phyloP scores from a whole-genome alignment of 2,797 vertebrate genomes.

The Onychomys leucogaster region DNA sequence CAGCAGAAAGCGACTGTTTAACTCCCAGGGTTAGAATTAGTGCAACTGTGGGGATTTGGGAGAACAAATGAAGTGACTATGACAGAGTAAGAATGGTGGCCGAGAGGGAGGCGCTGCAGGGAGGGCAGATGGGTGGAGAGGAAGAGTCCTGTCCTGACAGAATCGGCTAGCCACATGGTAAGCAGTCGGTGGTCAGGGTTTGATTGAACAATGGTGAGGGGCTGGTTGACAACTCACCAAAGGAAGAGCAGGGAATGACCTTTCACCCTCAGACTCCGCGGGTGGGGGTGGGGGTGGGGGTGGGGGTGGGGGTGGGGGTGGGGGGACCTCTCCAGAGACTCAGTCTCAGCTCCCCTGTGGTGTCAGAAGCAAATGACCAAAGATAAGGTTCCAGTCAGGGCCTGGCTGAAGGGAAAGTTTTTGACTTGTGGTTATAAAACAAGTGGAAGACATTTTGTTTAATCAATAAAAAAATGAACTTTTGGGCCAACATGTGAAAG shows the following conservation, averaged over 20 bases:
- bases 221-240: constrained; percentile 74
- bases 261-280: constrained; percentile 76
- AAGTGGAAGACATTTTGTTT: constrained; percentile 58
- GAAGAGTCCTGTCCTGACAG: constrained; percentile 39
- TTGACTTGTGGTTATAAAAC: constrained; percentile 57
- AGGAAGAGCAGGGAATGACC: constrained; percentile 74
- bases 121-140: constrained; percentile 33
- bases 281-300: too few species aligned
- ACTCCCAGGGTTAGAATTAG: background rate
- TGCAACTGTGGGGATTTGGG: background rate
- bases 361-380: constrained; percentile 64
- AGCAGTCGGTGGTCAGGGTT: constrained; percentile 31
- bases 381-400: constrained; percentile 72
- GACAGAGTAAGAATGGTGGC: background rate
- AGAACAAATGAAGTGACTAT: background rate
- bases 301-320: too few species aligned
- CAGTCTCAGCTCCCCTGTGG: constrained; percentile 53
- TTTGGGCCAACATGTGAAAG: constrained; percentile 44
- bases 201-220: constrained; percentile 79
- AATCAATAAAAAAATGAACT: background rate
- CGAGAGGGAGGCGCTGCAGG: background rate
- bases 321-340: constrained; percentile 42
- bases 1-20: background rate
- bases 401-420: constrained; percentile 31
- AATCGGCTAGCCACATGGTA: background rate